phyloP scores from a whole-genome alignment of 2,797 vertebrate species.

The Acipenser ruthenus region DNA sequence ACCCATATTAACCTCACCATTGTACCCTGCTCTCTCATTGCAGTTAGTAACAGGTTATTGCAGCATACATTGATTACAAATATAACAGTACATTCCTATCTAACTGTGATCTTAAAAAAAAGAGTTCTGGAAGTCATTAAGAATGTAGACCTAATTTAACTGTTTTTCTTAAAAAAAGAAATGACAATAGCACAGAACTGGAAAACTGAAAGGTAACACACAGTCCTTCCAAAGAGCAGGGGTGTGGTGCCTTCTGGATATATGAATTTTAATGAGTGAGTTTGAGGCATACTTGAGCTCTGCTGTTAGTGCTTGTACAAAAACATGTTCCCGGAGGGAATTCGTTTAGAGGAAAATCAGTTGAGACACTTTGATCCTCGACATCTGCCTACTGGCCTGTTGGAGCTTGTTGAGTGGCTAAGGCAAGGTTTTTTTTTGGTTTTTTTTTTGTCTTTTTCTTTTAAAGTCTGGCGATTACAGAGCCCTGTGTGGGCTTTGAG shows the following conservation, averaged over 20 bases:
- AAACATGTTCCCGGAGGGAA: slow-evolving; percentile 43
- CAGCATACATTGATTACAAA: no score
- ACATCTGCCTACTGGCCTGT: slow-evolving; percentile 69
- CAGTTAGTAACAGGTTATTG: no score
- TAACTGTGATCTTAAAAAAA: no score
- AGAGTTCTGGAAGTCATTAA: no score
- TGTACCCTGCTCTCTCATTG: no score
- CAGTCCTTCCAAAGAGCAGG: neutral
- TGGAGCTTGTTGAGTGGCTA: slow-evolving; percentile 61
- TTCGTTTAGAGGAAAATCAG: slow-evolving; percentile 49
- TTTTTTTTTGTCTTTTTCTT: slow-evolving; percentile 39
- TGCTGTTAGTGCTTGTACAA: slow-evolving; percentile 37
- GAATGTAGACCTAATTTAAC: no score
- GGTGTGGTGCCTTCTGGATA: slow-evolving; percentile 13
- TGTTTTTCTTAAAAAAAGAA: no score
- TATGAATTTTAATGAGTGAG: slow-evolving; percentile 24
- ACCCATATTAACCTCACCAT: no score
- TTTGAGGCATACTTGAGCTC: slow-evolving; percentile 41
- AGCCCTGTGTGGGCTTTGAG: slow-evolving; percentile 53
- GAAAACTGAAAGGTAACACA: no score
- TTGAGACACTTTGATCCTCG: slow-evolving; percentile 72
- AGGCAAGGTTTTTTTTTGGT: slow-evolving; percentile 48
- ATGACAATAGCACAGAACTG: no score
- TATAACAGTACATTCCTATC: no score
- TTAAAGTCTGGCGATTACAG: slow-evolving; percentile 10